A percentile compares a stretch with the other conserved stretches of the same genome.
These are phyloP conservation scores for Bombus fervidus DNA, from an alignment of 1,140 invertebrate genomes.

Conservation along the genomic window DNA sequence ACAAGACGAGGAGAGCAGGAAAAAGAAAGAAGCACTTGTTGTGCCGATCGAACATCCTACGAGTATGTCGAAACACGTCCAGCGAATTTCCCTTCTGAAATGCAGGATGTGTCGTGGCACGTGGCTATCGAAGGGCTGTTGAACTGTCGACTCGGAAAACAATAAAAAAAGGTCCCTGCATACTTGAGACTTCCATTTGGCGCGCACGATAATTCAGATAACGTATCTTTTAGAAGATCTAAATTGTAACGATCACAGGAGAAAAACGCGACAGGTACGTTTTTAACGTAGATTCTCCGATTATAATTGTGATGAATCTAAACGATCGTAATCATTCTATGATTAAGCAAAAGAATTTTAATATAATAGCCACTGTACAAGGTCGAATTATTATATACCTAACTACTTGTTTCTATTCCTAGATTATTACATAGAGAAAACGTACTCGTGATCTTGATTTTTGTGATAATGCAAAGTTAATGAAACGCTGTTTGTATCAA, in stretches of 20 bases:
- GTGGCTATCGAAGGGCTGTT: background rate
- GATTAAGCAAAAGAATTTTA: too few species aligned
- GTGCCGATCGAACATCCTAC: constrained; percentile 59
- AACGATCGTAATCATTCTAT: too few species aligned
- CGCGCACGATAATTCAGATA: background rate
- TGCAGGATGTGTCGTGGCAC: constrained; percentile 18
- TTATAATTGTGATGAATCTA: too few species aligned
- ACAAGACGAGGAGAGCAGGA: constrained; percentile 27
- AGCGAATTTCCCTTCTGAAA: constrained; percentile 50
- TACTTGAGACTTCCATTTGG: background rate
- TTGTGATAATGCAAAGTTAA: background rate
- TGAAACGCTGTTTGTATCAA: too few species aligned
- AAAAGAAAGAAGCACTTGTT: constrained; percentile 59
- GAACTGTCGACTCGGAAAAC: background rate
- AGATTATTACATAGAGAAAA: background rate
- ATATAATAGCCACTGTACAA: background rate
- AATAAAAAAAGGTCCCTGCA: background rate
- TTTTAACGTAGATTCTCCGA: too few species aligned
- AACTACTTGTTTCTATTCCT: background rate
- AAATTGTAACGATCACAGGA: background rate
- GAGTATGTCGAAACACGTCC: constrained; percentile 34
- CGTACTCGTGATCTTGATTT: background rate
- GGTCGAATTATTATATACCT: background rate
- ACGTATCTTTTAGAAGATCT: background rate
- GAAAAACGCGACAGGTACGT: too few species aligned